phyloP scores from a whole-genome alignment of 2,888 invertebrate genomes.

The Empis stercorea region DNA sequence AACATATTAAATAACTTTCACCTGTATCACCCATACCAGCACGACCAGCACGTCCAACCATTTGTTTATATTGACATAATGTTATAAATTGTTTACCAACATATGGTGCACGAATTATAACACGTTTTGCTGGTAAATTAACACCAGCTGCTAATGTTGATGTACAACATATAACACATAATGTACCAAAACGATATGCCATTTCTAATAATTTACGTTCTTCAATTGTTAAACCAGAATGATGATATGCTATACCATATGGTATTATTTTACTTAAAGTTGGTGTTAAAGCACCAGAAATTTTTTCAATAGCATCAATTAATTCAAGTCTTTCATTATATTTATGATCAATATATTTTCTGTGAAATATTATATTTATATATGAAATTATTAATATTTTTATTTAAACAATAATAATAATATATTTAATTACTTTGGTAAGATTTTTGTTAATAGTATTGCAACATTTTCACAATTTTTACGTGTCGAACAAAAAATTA shows the following conservation, averaged over 20 bases:
- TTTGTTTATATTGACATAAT: conserved; percentile 80
- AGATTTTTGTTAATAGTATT: conserved; percentile 52
- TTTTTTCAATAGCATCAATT: conserved; percentile 49
- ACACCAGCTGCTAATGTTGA: conserved; percentile 97
- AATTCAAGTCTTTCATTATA: conserved; percentile 46
- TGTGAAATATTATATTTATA: conserved; percentile 18
- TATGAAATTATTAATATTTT: background rate
- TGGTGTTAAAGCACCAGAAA: conserved; percentile 50
- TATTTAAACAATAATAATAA: background rate
- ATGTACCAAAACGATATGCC: conserved; percentile 65
- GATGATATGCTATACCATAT: conserved; percentile 86
- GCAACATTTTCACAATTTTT: conserved; percentile 89
- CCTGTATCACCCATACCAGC: conserved; percentile 70
- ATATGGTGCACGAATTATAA: conserved; percentile 74
- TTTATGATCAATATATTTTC: conserved; percentile 43
- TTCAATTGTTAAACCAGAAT: conserved; percentile 78
- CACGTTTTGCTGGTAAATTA: conserved; percentile 85
- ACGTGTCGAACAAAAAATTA: conserved; percentile 89
- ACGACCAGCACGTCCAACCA: conserved; percentile 89
- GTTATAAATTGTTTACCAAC: conserved; percentile 63
- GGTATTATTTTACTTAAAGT: conserved; percentile 54
- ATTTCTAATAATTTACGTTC: conserved; percentile 78
- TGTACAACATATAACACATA: conserved; percentile 85
- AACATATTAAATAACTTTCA: conserved; percentile 78
- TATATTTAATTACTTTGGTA: conserved; percentile 33